These are phyloP conservation scores for Leucosticte australis DNA, from an alignment of 2,113 vertebrate species.

Conservation along the genomic window DNA sequence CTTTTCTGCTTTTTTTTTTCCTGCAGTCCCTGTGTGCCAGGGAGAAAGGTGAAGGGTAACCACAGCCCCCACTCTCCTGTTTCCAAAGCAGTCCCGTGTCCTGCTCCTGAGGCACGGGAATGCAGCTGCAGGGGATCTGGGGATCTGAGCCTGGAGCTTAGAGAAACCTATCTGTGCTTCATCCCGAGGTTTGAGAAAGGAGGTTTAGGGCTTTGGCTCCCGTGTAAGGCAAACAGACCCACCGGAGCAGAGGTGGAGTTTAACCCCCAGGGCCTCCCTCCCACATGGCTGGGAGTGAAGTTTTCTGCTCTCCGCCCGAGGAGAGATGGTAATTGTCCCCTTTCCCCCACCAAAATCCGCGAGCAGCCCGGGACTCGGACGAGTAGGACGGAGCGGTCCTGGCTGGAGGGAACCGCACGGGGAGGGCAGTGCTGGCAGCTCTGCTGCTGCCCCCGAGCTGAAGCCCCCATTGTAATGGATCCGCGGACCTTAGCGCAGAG, in stretches of 20 bases:
- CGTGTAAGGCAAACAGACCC: background rate
- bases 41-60: background rate
- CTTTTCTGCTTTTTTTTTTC: background rate
- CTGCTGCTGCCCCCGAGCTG: conserved; percentile 52
- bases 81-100: rapidly evolving
- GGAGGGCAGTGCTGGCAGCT: conserved; percentile 43
- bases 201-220: background rate
- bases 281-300: background rate
- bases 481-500: conserved; percentile 52
- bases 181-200: background rate
- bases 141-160: conserved; percentile 19
- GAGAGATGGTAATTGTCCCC: conserved; percentile 39
- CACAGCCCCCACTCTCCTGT: background rate
- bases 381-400: conserved; percentile 35
- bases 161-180: conserved; percentile 22
- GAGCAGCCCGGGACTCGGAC: conserved; percentile 28
- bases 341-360: conserved; percentile 9
- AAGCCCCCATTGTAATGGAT: conserved; percentile 52
- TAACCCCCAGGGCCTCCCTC: background rate
- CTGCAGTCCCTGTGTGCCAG: background rate
- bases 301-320: background rate
- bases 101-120: background rate
- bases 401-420: conserved; percentile 44
- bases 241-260: background rate
- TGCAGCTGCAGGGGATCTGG: background rate